A percentile compares a stretch with the other conserved stretches of the same genome.
phyloP scores from a whole-genome alignment of 2,888 invertebrate genomes.

The Volucella inanis region DNA sequence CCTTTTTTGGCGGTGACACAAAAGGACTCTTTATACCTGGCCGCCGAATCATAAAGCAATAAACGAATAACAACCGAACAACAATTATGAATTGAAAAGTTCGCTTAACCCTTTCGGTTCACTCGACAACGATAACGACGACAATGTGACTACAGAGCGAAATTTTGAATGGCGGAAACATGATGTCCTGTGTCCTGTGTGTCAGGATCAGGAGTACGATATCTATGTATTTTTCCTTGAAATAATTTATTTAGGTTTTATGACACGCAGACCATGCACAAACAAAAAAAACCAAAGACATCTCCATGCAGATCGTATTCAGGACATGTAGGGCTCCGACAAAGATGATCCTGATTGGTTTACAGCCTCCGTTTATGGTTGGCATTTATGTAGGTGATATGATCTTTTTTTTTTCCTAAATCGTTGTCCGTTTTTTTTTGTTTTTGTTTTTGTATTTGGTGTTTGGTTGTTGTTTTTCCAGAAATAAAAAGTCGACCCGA shows the following conservation, averaged over 20 bases:
- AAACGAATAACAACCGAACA: constrained; percentile 48
- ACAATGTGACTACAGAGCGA: constrained; percentile 2
- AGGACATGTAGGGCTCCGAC: constrained; percentile 70
- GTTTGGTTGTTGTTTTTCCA: constrained; percentile 1
- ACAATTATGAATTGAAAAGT: constrained; percentile 25
- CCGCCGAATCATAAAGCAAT: constrained; percentile 63
- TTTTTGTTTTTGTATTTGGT: constrained; percentile 5
- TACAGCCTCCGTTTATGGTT: constrained; percentile 64
- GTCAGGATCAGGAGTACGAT: constrained; percentile 12
- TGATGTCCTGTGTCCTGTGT: constrained; percentile 31
- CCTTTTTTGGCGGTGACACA: constrained; percentile 17
- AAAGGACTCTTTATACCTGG: constrained; percentile 37
- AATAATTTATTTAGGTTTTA: constrained; percentile 18
- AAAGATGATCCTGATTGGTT: constrained; percentile 72
- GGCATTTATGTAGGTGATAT: constrained; percentile 57
- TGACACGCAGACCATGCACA: constrained; percentile 38
- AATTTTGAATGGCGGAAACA: constrained; percentile 51
- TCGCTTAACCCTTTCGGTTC: constrained; percentile 63
- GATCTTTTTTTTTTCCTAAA: constrained; percentile 26
- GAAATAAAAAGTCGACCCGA: constrained; percentile 51
- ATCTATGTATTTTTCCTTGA: too few relatives aligned
- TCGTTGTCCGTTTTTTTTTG: constrained; percentile 8
- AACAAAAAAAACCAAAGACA: not conserved
- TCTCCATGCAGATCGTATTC: constrained; percentile 37
- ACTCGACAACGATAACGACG: constrained; percentile 18